Base-by-base conservation (phyloP, 2,888 invertebrate species). In the Cryptophagus acutangulus region DNA sequence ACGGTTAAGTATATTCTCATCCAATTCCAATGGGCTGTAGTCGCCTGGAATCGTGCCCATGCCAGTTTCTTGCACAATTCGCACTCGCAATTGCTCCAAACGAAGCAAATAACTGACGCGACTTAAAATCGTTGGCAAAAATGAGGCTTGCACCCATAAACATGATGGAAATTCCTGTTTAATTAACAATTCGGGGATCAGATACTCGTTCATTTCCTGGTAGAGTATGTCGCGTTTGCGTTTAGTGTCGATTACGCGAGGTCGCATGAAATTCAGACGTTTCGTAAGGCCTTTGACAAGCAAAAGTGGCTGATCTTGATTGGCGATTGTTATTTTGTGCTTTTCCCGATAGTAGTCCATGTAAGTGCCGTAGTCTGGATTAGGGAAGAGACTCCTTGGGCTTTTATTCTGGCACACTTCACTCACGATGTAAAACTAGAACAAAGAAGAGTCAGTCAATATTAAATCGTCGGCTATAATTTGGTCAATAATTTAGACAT, bases 151-250 rank as follows among this genome's bases (percentile, higher is more conserved):
- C 14, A 87, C 74, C 89, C 93, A 95, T 43, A 93, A 72, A 8
- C 82, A 71, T 12, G 82, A 77, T 0, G 88, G 85, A 61, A 79
- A 87, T 1, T 74, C 72, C 47, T 81, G 81, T 57, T 76, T 79
- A 16, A 81, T 76, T 61, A 92, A 89, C 48, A 93, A 74, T 69
- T 99, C 97, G 0, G 96, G 93, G 8, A 96, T 77, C 30, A 96
- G 76, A 41, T 84, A 76, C 51, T 87, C 82, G 1, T 73, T 70
- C 43, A 76, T 73, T 10, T 79, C 77, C 30, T 80, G 78, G 1
- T 74, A 73, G 5, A 56, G 49, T 35, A 70, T 66, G 1, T 70
- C 69, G 20, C 66, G 68, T 44, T 68, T 66, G 44, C 69, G 58
- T 52, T 71, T 72, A 38, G 59, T 58, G 45, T 52, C 46, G 5